These are phyloP conservation scores for Mellivora capensis DNA, from an alignment of 2,113 vertebrate species.

Conservation along the genomic window DNA sequence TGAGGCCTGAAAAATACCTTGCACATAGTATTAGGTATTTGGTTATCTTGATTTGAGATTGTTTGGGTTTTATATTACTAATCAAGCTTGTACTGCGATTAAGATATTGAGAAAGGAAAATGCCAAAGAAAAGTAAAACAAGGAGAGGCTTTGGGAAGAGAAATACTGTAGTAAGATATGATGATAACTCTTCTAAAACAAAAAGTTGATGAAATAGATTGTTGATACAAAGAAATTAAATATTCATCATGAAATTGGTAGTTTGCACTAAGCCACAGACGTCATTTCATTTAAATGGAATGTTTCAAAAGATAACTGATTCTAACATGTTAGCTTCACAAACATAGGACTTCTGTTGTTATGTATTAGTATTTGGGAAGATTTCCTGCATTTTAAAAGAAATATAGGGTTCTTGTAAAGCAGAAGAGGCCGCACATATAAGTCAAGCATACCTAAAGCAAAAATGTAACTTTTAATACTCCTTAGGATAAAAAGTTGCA, in stretches of 20 bases:
- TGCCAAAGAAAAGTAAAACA: slow-evolving; percentile 10
- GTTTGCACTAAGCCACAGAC: neutral
- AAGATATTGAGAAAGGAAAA: slow-evolving; percentile 27
- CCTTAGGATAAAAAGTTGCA: neutral
- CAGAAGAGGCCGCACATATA: neutral
- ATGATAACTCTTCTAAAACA: neutral
- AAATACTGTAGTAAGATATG: neutral
- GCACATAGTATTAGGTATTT: neutral
- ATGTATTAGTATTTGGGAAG: neutral
- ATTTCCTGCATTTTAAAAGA: neutral
- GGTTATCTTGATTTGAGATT: slow-evolving; percentile 21
- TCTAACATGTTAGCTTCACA: neutral
- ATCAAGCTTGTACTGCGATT: neutral
- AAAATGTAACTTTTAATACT: neutral
- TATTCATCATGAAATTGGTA: neutral
- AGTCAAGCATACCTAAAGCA: neutral
- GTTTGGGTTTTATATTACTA: slow-evolving; percentile 29
- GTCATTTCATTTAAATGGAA: slow-evolving; percentile 16
- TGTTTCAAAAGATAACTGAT: neutral
- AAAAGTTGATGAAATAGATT: neutral
- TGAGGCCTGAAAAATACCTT: neutral
- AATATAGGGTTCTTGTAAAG: neutral
- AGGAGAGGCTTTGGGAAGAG: neutral
- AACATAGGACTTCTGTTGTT: neutral
- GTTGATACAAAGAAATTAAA: slow-evolving; percentile 12